A percentile compares a stretch with the other conserved stretches of the same genome.
Evolutionary conservation across 2,113 vertebrate genomes (phyloP).

Genomic region (Sterrhoptilus dennistouni): DNA sequence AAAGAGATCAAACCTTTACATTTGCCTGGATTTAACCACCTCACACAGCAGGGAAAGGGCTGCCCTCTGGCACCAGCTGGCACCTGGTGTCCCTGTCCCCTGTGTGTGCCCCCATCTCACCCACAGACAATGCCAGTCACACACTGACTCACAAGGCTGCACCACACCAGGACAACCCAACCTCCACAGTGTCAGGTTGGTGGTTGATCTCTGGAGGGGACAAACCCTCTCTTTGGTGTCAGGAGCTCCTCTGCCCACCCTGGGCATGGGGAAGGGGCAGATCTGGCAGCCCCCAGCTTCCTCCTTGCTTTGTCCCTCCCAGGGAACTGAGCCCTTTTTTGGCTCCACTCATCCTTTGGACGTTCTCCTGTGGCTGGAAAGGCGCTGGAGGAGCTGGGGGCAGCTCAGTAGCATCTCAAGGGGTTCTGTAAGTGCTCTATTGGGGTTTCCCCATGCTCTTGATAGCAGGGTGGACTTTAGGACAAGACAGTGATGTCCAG

Average conservation of each 20-base stretch:
- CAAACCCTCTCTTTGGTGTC: slow-evolving; percentile 54
- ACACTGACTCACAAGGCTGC: background rate
- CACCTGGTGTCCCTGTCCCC: background rate
- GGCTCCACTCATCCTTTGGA: background rate
- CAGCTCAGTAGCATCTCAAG: background rate
- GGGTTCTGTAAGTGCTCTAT: background rate
- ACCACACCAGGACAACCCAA: background rate
- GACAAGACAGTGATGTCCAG: background rate
- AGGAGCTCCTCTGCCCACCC: background rate
- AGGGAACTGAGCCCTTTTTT: background rate
- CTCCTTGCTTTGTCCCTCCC: background rate
- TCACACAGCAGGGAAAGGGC: background rate
- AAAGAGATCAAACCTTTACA: slow-evolving; percentile 1
- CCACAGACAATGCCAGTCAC: fast-evolving
- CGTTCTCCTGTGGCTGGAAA: background rate
- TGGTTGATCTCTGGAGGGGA: background rate
- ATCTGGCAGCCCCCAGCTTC: background rate
- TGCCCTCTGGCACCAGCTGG: background rate
- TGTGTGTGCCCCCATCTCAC: fast-evolving
- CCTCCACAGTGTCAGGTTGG: background rate
- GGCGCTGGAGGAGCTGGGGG: background rate
- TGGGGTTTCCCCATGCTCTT: background rate
- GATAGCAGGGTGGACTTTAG: background rate
- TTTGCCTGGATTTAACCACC: background rate
- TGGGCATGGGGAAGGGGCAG: background rate